Evolutionary conservation across 2,113 vertebrate species (phyloP).

Genomic region (Rana temporaria): DNA sequence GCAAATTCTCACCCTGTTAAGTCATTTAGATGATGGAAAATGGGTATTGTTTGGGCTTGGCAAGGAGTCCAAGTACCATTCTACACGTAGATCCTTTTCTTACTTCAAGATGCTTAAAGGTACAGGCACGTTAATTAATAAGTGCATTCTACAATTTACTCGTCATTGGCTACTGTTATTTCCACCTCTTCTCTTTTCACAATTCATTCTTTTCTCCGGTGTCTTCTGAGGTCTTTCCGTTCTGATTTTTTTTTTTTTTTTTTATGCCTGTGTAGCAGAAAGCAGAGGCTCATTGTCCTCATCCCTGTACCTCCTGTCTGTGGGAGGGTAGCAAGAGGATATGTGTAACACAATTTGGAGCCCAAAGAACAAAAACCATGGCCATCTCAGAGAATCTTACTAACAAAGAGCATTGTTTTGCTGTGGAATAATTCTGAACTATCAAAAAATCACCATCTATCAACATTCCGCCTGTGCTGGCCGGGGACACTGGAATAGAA

Average conservation of each 20-base stretch:
- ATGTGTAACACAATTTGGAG: constrained; percentile 34
- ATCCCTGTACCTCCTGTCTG: constrained; percentile 26
- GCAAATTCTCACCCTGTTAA: constrained; percentile 76
- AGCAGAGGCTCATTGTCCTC: constrained; percentile 46
- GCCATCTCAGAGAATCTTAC: constrained; percentile 25
- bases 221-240: background rate
- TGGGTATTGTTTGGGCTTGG: constrained; percentile 70
- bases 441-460: constrained; percentile 51
- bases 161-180: background rate
- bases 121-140: constrained; percentile 12
- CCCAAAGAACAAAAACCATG: constrained; percentile 43
- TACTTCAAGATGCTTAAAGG: constrained; percentile 51
- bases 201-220: too few relatives aligned
- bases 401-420: constrained; percentile 51
- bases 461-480: constrained; percentile 25
- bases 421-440: constrained; percentile 42
- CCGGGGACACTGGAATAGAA: constrained; percentile 2
- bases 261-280: background rate
- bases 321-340: constrained; percentile 46
- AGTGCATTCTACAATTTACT: constrained; percentile 7
- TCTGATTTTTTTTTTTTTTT: constrained; percentile 18
- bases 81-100: constrained; percentile 45
- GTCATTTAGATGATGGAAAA: constrained; percentile 74
- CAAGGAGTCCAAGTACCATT: constrained; percentile 59
- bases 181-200: background rate